Conservation (phyloP, 2,888 invertebrate genomes). For the Flabesymbios commensalis region DNA sequence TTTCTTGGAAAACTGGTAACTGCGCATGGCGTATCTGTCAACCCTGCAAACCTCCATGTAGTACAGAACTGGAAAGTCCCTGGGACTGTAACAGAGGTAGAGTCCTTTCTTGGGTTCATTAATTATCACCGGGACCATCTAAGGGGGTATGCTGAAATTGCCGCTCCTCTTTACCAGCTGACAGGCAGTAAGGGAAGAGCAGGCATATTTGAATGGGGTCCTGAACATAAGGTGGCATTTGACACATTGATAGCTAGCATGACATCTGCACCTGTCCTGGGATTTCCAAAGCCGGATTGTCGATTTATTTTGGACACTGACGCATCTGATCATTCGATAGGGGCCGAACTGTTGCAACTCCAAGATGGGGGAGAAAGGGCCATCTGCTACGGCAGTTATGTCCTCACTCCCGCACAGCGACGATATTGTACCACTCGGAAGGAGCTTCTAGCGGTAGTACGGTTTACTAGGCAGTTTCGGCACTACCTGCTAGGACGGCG, state of each 20-base stretch:
- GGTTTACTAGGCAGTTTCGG: constrained; percentile 10
- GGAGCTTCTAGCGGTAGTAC: constrained; percentile 14
- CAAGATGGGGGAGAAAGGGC: constrained; percentile 11
- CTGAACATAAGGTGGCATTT: constrained; percentile 8
- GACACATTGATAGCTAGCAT: constrained; percentile 4
- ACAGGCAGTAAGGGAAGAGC: constrained; percentile 3
- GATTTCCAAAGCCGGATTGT: constrained; percentile 1
- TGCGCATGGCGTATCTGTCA: no score
- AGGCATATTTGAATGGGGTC: constrained; percentile 14
- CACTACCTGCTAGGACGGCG: constrained; percentile 12
- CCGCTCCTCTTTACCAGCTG: constrained; percentile 3
- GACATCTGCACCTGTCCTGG: constrained; percentile 14
- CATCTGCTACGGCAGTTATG: constrained; percentile 13
- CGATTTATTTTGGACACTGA: constrained; percentile 6
- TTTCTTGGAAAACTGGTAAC: constrained; percentile 28
- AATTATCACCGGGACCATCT: constrained; percentile 4
- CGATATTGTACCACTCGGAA: constrained; percentile 2
- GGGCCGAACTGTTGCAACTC: constrained; percentile 11
- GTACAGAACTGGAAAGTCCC: no score
- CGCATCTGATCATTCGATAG: neutral
- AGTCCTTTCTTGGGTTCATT: neutral
- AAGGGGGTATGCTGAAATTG: neutral
- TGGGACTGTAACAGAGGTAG: neutral
- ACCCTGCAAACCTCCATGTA: no score
- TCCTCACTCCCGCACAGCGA: neutral